These are phyloP conservation scores for Fulica atra DNA, from an alignment of 2,113 vertebrate genomes.

Conservation along the genomic window DNA sequence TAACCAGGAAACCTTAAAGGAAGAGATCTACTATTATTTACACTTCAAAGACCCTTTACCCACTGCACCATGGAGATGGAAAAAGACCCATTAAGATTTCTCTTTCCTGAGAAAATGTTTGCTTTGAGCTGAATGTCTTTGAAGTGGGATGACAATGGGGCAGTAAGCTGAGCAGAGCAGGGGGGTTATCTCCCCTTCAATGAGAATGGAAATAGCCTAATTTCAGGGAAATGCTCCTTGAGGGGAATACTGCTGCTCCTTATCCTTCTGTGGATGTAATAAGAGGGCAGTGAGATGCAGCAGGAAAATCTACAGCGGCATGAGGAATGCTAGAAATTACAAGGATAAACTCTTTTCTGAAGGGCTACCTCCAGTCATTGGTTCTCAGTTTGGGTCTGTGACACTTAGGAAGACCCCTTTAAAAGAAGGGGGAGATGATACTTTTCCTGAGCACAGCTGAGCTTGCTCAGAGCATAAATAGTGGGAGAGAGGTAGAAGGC, in stretches of 20 bases:
- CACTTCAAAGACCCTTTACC: not conserved
- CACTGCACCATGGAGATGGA: too few relatives aligned
- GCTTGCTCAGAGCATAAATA: not conserved
- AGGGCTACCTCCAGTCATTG: accelerated
- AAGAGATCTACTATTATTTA: not conserved
- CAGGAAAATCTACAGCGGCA: not conserved
- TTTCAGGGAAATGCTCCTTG: not conserved
- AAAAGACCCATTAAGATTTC: not conserved
- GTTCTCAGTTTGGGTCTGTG: not conserved
- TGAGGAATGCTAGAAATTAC: not conserved
- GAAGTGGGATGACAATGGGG: not conserved
- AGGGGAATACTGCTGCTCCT: not conserved
- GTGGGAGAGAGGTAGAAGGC: not conserved
- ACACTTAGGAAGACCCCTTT: not conserved
- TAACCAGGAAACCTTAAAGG: not conserved
- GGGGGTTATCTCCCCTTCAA: not conserved
- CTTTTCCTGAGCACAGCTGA: not conserved
- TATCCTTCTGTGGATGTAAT: not conserved
- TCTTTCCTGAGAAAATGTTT: not conserved
- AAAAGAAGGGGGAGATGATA: not conserved
- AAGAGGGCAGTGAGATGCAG: not conserved
- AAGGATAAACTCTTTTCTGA: not conserved
- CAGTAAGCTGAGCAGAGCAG: not conserved
- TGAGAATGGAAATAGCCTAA: not conserved
- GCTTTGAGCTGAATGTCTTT: not conserved